phyloP scores from a whole-genome alignment of 2,797 vertebrate genomes.

The Alfaro cultratus region DNA sequence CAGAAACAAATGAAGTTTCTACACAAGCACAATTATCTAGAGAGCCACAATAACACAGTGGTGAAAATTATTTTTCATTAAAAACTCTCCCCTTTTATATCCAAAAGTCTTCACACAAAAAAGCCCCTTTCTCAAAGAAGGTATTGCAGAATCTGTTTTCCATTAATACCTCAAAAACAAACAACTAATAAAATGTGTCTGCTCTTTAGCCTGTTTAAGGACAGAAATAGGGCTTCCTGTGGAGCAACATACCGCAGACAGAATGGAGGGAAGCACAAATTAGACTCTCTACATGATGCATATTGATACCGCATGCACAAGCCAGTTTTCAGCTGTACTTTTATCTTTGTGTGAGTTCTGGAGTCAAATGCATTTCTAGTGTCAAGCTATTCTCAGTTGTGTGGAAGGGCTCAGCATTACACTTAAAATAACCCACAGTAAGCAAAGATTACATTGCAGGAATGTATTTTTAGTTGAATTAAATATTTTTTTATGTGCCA shows the following conservation, averaged over 20 bases:
- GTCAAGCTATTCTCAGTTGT: constrained; percentile 36
- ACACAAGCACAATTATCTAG: constrained; percentile 6
- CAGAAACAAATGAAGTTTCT: background rate
- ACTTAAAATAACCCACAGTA: constrained; percentile 49
- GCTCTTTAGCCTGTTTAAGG: constrained; percentile 30
- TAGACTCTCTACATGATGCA: constrained; percentile 54
- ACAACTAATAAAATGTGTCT: constrained; percentile 42
- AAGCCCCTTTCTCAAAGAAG: background rate
- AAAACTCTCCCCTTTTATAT: background rate
- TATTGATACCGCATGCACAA: constrained; percentile 33
- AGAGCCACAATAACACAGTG: background rate
- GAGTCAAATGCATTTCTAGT: constrained; percentile 19
- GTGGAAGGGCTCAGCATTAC: constrained; percentile 11
- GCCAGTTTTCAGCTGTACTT: constrained; percentile 20
- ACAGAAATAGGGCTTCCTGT: constrained; percentile 52
- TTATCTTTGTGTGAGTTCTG: constrained; percentile 40
- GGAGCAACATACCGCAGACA: constrained; percentile 58
- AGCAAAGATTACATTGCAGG: constrained; percentile 40
- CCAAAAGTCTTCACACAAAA: background rate
- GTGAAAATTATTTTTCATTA: background rate
- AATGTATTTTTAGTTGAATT: constrained; percentile 57
- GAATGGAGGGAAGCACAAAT: constrained; percentile 68
- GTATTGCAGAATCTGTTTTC: constrained; percentile 22
- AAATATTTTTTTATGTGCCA: background rate
- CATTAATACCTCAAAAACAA: constrained; percentile 44